Conservation (phyloP, 2,113 vertebrate species). For the Tricholaema leucomelas region DNA sequence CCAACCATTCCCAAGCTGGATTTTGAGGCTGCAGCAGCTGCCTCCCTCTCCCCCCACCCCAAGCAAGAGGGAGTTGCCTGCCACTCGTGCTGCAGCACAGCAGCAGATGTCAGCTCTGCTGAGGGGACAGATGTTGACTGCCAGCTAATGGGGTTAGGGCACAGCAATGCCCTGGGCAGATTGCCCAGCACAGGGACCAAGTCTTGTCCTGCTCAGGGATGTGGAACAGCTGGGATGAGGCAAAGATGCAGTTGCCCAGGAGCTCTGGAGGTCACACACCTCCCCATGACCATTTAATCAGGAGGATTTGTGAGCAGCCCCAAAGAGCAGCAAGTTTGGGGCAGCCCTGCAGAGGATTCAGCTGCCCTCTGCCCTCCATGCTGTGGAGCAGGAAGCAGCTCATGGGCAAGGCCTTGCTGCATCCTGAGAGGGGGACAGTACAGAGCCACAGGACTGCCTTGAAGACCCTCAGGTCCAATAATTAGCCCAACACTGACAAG, state of each 20-base stretch:
- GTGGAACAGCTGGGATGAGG: background rate
- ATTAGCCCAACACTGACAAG: too few relatives aligned
- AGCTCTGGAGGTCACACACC: background rate
- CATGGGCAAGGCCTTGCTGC: accelerated
- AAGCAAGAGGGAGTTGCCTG: background rate
- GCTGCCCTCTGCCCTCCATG: background rate
- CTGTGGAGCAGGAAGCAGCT: accelerated
- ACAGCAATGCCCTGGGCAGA: background rate
- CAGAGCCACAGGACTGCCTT: too few relatives aligned
- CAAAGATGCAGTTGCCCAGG: background rate
- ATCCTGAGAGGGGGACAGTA: background rate
- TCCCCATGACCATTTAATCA: background rate
- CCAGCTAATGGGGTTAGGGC: background rate
- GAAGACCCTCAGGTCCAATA: too few relatives aligned
- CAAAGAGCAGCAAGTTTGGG: accelerated
- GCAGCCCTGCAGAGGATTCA: background rate
- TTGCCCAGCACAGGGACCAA: accelerated
- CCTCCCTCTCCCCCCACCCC: background rate
- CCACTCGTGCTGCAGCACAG: background rate
- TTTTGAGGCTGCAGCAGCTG: background rate
- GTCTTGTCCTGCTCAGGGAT: accelerated
- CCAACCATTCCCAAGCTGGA: background rate
- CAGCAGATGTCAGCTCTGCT: background rate
- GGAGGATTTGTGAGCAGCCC: background rate
- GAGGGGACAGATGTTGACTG: background rate